A percentile compares a stretch with the other conserved stretches of the same genome.
Conservation (phyloP, 2,888 invertebrate species). For the Cephalotes varians region DNA sequence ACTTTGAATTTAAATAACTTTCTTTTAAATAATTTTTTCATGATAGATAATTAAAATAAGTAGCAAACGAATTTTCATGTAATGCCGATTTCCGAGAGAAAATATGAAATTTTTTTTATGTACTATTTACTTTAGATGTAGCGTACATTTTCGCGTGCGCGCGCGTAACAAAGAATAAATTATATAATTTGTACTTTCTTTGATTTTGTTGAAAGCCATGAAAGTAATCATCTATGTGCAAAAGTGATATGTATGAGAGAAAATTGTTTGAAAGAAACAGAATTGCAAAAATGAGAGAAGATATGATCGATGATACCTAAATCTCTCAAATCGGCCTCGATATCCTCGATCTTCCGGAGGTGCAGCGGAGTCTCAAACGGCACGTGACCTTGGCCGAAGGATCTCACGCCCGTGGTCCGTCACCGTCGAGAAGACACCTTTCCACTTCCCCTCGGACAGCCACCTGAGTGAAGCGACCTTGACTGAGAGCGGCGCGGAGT, state of each 20-base stretch:
- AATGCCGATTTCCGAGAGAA: not conserved
- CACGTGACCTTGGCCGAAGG: slow-evolving; percentile 66
- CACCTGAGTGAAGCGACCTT: slow-evolving; percentile 65
- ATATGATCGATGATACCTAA: not conserved
- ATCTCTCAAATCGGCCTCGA: not conserved
- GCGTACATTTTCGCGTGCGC: not conserved
- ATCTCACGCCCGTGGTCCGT: slow-evolving; percentile 31
- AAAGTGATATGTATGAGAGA: not conserved
- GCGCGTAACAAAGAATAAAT: not conserved
- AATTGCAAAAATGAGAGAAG: not conserved
- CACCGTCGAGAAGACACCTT: slow-evolving; percentile 7
- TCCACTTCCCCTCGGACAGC: slow-evolving; percentile 20
- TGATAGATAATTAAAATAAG: not conserved
- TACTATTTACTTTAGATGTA: too few species aligned
- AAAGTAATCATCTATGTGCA: not conserved
- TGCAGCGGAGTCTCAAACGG: not conserved
- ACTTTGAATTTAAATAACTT: not conserved
- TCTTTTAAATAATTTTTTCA: not conserved
- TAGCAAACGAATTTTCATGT: not conserved
- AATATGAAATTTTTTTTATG: too few species aligned
- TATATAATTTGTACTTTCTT: not conserved
- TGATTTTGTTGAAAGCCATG: not conserved
- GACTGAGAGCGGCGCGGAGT: slow-evolving; percentile 63
- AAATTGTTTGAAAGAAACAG: not conserved
- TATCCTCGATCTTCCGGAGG: not conserved